Evolutionary conservation across 2,113 vertebrate genomes (phyloP).

Genomic region (Colinus virginianus): DNA sequence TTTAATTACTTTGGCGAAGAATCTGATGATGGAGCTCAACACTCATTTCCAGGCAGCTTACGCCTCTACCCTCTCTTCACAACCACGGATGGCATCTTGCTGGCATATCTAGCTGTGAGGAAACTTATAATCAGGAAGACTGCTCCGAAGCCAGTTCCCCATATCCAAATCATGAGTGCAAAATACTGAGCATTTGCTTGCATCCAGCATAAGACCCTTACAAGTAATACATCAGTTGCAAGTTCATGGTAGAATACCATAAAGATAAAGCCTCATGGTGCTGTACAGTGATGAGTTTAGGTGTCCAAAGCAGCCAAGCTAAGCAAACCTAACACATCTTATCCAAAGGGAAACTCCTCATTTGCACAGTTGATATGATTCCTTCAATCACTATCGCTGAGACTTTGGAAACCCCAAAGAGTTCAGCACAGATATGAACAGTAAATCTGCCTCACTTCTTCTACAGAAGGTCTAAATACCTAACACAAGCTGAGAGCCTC

Average conservation of each 20-base stretch:
- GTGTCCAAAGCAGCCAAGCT: not conserved
- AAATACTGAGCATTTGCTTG: not conserved
- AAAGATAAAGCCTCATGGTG: not conserved
- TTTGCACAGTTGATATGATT: not conserved
- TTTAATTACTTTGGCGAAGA: not conserved
- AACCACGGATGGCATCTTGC: not conserved
- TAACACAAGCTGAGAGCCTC: not conserved
- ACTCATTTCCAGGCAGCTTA: not conserved
- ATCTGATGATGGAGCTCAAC: not conserved
- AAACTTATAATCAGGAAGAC: not conserved
- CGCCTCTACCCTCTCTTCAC: not conserved
- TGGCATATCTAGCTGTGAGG: not conserved
- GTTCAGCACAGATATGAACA: not conserved
- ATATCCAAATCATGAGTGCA: not conserved
- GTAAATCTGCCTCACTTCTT: not conserved
- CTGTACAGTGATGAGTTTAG: not conserved
- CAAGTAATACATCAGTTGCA: not conserved
- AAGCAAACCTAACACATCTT: not conserved
- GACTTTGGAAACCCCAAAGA: not conserved
- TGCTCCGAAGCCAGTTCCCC: not conserved
- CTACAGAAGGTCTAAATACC: too few species aligned
- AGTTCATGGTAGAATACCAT: fast-evolving
- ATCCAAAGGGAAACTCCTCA: not conserved
- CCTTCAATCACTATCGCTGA: not conserved
- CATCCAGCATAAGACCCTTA: not conserved